Conservation (phyloP, 2,113 vertebrate species). For the Pipa parva region DNA sequence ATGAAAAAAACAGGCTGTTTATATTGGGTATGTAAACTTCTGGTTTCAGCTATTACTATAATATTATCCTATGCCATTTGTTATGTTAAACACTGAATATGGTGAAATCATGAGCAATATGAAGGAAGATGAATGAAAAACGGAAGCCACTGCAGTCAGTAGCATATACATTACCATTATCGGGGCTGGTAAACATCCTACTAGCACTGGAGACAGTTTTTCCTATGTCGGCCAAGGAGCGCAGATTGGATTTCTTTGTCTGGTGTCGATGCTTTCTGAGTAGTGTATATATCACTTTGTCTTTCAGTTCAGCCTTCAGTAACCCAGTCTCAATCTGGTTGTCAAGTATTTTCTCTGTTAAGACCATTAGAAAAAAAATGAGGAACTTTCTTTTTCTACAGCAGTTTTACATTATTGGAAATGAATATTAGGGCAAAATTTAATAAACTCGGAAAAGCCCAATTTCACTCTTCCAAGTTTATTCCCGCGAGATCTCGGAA, state of each 20-base stretch:
- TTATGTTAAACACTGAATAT: background rate
- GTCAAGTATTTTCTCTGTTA: conserved; percentile 86
- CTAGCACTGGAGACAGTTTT: conserved; percentile 99
- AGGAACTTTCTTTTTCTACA: too few species aligned
- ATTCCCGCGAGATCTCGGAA: too few species aligned
- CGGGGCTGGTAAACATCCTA: conserved; percentile 96
- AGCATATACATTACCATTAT: conserved; percentile 90
- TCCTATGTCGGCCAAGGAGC: conserved; percentile 93
- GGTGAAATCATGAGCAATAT: background rate
- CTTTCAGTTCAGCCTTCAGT: conserved; percentile 85
- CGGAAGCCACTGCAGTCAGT: conserved; percentile 53
- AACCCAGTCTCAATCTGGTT: conserved; percentile 91
- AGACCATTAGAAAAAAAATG: too few species aligned
- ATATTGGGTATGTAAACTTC: too few species aligned
- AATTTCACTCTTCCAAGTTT: too few species aligned
- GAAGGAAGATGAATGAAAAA: too few species aligned
- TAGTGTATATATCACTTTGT: conserved; percentile 93
- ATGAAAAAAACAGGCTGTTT: background rate
- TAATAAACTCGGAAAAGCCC: too few species aligned
- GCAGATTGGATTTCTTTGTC: conserved; percentile 98
- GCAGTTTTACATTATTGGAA: too few species aligned
- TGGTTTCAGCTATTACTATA: too few species aligned
- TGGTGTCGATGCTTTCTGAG: conserved; percentile 93
- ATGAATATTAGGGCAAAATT: too few species aligned
- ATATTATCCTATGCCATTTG: too few species aligned